Percentiles rank a stretch among this genome's conserved stretches.
These are phyloP conservation scores for Porphyrio hochstetteri DNA, from an alignment of 2,113 vertebrate species.

Conservation along the genomic window DNA sequence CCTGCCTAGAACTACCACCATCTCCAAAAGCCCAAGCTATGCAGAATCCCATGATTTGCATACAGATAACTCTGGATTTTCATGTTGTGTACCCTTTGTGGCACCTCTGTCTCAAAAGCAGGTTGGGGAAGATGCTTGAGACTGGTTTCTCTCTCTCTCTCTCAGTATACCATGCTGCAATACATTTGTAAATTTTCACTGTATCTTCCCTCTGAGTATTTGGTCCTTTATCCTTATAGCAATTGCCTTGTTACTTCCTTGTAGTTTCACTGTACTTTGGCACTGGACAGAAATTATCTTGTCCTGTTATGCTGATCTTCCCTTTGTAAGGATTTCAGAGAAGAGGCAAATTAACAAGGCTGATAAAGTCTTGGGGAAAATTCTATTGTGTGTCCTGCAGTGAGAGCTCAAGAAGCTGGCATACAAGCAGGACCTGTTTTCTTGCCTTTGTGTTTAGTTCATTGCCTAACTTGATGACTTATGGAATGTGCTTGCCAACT, in stretches of 20 bases:
- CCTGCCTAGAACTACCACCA: neutral
- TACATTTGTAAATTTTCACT: neutral
- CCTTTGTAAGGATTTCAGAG: neutral
- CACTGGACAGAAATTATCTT: neutral
- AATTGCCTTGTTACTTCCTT: neutral
- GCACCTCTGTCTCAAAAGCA: neutral
- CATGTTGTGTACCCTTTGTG: neutral
- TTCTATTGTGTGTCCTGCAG: neutral
- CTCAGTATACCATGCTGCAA: neutral
- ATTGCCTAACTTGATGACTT: neutral
- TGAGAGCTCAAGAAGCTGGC: neutral
- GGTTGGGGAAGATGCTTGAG: neutral
- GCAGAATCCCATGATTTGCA: neutral
- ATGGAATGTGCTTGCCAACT: neutral
- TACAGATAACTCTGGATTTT: neutral
- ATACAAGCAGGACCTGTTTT: neutral
- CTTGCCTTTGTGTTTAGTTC: neutral
- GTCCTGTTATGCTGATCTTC: neutral
- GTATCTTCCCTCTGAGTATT: neutral
- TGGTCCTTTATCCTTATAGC: neutral
- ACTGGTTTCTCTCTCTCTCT: neutral
- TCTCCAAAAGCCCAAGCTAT: neutral
- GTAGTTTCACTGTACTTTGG: neutral
- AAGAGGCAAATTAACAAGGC: neutral
- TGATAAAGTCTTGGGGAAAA: neutral